Base-by-base conservation (phyloP, 2,888 invertebrate species). In the Ophion costatus region DNA sequence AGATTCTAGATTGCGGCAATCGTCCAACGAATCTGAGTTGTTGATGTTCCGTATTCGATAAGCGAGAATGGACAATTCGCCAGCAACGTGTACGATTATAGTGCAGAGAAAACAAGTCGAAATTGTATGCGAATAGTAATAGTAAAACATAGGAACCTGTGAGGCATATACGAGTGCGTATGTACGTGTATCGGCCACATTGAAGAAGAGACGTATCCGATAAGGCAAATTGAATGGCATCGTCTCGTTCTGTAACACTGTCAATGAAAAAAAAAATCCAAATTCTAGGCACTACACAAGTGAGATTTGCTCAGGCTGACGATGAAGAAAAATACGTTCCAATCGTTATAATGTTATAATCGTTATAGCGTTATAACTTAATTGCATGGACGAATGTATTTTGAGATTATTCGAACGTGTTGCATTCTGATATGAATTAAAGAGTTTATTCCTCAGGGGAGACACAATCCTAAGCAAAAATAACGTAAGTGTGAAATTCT, bases 151-250 rank as follows among this genome's bases (percentile, higher is more conserved):
- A 22, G 82, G 80, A 11, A 80, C 57, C 57, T 87, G 80, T 10
- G 75, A 75, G 45, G 84, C 17, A 76, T 87, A 85, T 14, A 87
- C 63, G 20, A 84, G 11, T 14, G 81, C 76, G 57, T 82, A 84
- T 57, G 80, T 71, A 17, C 79, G 80, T 10, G 61, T 42, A 14
- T 64, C 71, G 14, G 84, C 64, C 56, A 86, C 71, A 17, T 84
- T 33, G 24, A 83, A 84, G 38, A 84, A 86, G n/a, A 84, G 64
- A 63, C 76, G 80, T 67, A 84, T 86, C 51, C 86, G 78, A 66
- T 83, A 86, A 1, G 87, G 87, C 38, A 80, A 59, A n/a, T 71
- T 29, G 42, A 70, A 76, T 1, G 76, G 71, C 7, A 83, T 51
- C 24, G 80, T 83, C 24, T 83, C 80, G 77, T 85, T 85, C 3